A percentile compares a stretch with the other conserved stretches of the same genome.
Evolutionary conservation across 1,140 invertebrate genomes (phyloP).

Genomic region (Zeugodacus cucurbitae): DNA sequence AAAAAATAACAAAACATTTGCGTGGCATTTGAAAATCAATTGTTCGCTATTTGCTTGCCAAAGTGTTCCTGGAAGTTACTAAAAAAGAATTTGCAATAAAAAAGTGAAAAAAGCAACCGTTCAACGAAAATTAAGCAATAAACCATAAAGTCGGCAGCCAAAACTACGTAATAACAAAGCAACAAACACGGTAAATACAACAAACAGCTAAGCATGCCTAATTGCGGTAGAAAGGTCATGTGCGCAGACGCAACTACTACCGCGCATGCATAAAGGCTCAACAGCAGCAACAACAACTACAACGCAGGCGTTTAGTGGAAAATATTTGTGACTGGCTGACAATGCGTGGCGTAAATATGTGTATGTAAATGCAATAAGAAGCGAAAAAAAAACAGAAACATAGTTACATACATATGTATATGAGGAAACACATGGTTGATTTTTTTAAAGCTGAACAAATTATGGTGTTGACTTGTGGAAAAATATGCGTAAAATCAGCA

Average conservation of each 20-base stretch:
- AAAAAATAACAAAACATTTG: not conserved
- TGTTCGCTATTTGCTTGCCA: not conserved
- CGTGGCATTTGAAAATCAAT: not conserved
- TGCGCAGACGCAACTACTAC: not conserved
- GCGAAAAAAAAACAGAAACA: not conserved
- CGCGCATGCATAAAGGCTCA: no score
- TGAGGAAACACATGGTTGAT: no score
- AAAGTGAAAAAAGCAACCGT: not conserved
- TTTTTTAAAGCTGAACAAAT: no score
- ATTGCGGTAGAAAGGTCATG: not conserved
- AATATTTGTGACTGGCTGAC: not conserved
- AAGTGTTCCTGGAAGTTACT: not conserved
- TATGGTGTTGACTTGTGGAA: no score
- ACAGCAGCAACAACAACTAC: no score
- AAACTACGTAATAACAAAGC: not conserved
- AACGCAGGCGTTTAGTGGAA: no score
- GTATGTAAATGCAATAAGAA: not conserved
- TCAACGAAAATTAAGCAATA: not conserved
- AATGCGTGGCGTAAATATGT: not conserved
- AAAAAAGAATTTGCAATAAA: not conserved
- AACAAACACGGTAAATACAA: not conserved
- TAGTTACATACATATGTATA: no score
- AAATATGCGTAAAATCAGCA: no score
- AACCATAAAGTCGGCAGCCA: not conserved
- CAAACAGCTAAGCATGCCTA: not conserved